Evolutionary conservation across 2,797 vertebrate species (phyloP).

Genomic region (Microhierax caerulescens): DNA sequence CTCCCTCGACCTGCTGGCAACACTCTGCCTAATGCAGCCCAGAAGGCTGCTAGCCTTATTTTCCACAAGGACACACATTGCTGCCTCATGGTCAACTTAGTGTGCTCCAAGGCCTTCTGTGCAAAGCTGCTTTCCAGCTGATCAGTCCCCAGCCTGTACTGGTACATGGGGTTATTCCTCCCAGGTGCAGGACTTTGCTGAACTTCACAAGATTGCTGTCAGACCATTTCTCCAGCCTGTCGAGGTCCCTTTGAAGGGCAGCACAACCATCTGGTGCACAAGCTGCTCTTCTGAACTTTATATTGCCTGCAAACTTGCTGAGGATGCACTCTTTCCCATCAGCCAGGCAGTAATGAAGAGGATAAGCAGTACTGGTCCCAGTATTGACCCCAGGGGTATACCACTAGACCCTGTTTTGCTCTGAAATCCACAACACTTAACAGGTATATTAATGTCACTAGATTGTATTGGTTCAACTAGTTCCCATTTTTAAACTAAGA

Average conservation of each 20-base stretch:
- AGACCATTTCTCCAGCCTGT: background rate
- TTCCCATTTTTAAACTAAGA: background rate
- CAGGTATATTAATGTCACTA: background rate
- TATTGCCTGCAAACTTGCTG: background rate
- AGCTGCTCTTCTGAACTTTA: background rate
- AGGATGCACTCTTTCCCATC: background rate
- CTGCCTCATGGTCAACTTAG: background rate
- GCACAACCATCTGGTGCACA: background rate
- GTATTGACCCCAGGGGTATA: rapidly evolving
- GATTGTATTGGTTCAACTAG: background rate
- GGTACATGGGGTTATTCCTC: background rate
- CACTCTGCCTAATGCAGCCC: background rate
- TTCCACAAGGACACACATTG: background rate
- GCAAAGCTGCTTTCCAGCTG: background rate
- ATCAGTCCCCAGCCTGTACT: background rate
- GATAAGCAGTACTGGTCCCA: background rate
- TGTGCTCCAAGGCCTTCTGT: background rate
- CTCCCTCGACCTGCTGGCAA: background rate
- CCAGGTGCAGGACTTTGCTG: background rate
- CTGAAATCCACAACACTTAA: background rate
- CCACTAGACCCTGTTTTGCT: background rate
- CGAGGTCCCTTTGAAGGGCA: background rate
- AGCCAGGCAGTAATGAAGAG: background rate
- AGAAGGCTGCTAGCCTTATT: background rate
- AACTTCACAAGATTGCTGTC: background rate